A percentile compares a stretch with the other conserved stretches of the same genome.
These are phyloP conservation scores for Aramus guarauna DNA, from an alignment of 2,113 vertebrate genomes.

Conservation along the genomic window DNA sequence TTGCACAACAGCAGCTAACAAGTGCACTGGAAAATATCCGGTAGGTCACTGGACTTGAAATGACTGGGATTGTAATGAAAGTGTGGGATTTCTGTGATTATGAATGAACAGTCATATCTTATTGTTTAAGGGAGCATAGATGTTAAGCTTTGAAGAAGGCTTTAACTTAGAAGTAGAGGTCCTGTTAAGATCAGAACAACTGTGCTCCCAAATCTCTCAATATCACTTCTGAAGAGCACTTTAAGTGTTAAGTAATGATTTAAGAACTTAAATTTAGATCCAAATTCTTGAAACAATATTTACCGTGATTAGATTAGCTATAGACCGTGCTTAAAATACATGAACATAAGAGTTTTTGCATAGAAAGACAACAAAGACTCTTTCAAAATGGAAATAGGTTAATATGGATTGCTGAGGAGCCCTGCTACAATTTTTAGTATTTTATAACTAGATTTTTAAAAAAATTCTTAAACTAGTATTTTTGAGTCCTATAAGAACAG, in stretches of 20 bases:
- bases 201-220: not conserved
- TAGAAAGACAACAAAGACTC: not conserved
- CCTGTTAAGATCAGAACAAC: not conserved
- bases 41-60: constrained; percentile 63
- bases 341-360: not conserved
- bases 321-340: not conserved
- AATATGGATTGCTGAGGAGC: not conserved
- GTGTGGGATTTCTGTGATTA: not conserved
- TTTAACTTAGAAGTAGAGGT: not conserved
- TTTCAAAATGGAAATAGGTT: not conserved
- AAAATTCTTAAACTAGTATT: not conserved
- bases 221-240: not conserved
- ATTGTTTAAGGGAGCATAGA: not conserved
- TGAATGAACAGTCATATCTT: not conserved
- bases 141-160: not conserved
- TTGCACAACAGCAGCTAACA: constrained; percentile 82
- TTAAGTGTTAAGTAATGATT: not conserved
- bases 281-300: not conserved
- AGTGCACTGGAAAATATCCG: constrained; percentile 81
- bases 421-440: not conserved
- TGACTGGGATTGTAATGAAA: not conserved
- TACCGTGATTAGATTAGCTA: not conserved
- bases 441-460: not conserved
- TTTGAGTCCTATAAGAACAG: not conserved
- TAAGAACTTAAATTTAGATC: not conserved